Evolutionary conservation across 2,888 invertebrate species (phyloP), one percentile per base, ranked within the genome.

Genomic region (Pyrrhia umbra): DNA sequence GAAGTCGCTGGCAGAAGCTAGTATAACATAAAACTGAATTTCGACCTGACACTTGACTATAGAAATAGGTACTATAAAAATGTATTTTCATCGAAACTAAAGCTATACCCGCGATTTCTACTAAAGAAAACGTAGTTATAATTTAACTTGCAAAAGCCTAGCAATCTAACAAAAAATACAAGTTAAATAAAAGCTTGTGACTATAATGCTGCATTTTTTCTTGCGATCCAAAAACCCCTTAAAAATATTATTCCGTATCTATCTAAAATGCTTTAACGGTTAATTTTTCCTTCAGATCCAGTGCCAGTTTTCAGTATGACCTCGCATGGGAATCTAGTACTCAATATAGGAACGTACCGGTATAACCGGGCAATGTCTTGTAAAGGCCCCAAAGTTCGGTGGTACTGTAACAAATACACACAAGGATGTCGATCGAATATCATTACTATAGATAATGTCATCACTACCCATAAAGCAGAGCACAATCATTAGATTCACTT

Each of bases 281-380:
- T 8, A 8, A 5, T 0, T 21, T 37, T 50, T n/a, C 6, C 49
- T 52, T 9, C 69, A 60, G 52, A 10, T 20, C 9, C 1, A 10
- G 6, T 6, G 5, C 30, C 43, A 40, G 15, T 70, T 18, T 25
- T 55, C 15, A 34, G 34, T 8, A 50, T 10, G n/a, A 74, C 68
- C 8, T 27, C 9, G 15, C 20, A 34, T 27, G 74, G 62, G 2
- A 59, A 61, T 20, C 58, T 20, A 2, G 58, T 56, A 10, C n/a
- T 72, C 16, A 42, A 20, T 3, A n/a, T 73, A 1, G 55, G 58
- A 37, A 2, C 6, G 8, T 56, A 74, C 23, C 47, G 52, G 10
- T 68, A 63, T 20, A 51, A 72, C 23, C 18, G 47, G 1, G n/a
- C 6, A 0, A 54, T 21, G n/a, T 10, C 0, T 0, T 37, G 8